Percentiles rank a stretch among this genome's conserved stretches.
Evolutionary conservation across 2,797 vertebrate species (phyloP).

Genomic region (Microchirus variegatus): DNA sequence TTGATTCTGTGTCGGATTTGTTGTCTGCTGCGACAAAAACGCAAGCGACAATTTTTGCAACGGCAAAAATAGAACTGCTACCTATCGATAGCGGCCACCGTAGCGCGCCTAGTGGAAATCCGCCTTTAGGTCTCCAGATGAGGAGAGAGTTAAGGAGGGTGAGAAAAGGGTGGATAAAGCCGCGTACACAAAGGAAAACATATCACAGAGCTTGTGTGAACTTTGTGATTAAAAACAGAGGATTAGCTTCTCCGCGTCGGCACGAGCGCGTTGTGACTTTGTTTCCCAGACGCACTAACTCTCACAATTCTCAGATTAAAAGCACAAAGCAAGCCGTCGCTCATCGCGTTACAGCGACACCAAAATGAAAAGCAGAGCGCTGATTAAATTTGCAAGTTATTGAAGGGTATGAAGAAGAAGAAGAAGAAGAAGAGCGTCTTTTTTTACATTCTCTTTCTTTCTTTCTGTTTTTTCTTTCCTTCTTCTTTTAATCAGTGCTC

Average conservation of each 20-base stretch:
- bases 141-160: neutral
- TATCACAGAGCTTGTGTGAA: slow-evolving; percentile 2
- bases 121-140: neutral
- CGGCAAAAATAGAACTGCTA: too few relatives aligned
- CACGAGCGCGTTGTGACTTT: neutral
- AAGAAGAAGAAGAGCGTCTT: too few relatives aligned
- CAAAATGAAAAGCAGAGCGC: slow-evolving; percentile 7
- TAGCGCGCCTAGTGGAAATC: too few relatives aligned
- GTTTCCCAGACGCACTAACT: slow-evolving; percentile 3
- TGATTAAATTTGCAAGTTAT: slow-evolving; percentile 7
- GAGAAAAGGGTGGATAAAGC: neutral
- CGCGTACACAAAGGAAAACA: slow-evolving; percentile 13
- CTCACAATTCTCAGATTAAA: slow-evolving; percentile 33
- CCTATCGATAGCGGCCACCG: too few relatives aligned
- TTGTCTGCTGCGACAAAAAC: too few relatives aligned
- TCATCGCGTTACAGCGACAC: slow-evolving; percentile 17
- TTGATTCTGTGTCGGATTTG: too few relatives aligned
- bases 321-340: slow-evolving; percentile 33
- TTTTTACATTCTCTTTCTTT: neutral
- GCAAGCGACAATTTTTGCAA: too few relatives aligned
- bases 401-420: neutral
- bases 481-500: neutral
- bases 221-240: slow-evolving; percentile 4
- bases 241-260: slow-evolving; percentile 23
- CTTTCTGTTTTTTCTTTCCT: neutral